Conservation (phyloP, 1,140 invertebrate species). For the Saccostrea echinata region DNA sequence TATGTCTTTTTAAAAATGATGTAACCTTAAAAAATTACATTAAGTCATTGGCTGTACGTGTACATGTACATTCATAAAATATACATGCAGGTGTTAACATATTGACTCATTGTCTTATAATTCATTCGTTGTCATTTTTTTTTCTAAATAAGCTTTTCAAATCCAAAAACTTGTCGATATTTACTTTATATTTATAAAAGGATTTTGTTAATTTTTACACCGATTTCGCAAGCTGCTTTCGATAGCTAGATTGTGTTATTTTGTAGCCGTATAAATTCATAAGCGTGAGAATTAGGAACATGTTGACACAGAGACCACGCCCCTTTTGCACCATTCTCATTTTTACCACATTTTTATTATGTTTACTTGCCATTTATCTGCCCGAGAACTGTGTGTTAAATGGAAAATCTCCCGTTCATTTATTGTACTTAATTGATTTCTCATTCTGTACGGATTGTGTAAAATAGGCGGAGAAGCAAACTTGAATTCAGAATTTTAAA, state of each 20-base stretch:
- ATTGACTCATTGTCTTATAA: no score
- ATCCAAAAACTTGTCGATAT: no score
- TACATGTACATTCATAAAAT: no score
- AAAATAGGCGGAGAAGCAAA: constrained; percentile 31
- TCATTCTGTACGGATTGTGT: not conserved
- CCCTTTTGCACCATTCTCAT: constrained; percentile 17
- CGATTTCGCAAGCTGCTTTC: not conserved
- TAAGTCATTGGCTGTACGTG: no score
- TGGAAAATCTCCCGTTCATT: not conserved
- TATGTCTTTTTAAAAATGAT: no score
- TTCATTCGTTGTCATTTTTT: no score
- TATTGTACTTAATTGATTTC: constrained; percentile 27
- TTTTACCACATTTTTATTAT: constrained; percentile 1
- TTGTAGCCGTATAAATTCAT: not conserved
- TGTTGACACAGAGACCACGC: constrained; percentile 12
- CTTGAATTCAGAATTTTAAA: not conserved
- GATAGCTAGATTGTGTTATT: not conserved
- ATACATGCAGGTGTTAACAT: no score
- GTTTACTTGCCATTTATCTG: constrained; percentile 34
- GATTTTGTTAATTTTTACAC: not conserved
- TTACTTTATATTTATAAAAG: no score
- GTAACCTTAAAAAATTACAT: no score
- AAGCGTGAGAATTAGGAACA: constrained; percentile 6
- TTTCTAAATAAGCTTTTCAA: no score
- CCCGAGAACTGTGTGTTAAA: not conserved